Percentiles rank a stretch among this genome's conserved stretches.
phyloP scores from a whole-genome alignment of 2,113 vertebrate genomes.

The Ageneiosus marmoratus region DNA sequence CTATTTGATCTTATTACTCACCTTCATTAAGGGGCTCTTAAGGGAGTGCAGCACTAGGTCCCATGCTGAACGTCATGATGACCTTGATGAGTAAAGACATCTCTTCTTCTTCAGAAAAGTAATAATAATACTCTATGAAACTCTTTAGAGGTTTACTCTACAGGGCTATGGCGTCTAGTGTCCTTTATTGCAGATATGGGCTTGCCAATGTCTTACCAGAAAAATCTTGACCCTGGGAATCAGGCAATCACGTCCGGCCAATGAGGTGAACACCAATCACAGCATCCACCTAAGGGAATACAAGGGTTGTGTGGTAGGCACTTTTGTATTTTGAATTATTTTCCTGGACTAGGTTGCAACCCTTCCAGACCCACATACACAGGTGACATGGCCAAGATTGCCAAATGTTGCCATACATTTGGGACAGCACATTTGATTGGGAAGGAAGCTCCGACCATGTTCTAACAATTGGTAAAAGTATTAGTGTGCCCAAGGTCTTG shows the following conservation, averaged over 20 bases:
- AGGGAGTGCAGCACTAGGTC: no score
- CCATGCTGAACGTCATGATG: not conserved
- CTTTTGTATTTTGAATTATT: not conserved
- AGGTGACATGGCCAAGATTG: not conserved
- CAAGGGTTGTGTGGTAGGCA: not conserved
- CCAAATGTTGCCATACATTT: not conserved
- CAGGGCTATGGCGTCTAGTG: not conserved
- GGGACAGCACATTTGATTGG: not conserved
- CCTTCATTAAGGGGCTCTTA: not conserved
- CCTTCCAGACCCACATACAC: not conserved
- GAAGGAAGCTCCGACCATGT: not conserved
- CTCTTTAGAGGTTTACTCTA: not conserved
- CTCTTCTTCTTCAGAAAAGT: not conserved
- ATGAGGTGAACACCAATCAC: not conserved
- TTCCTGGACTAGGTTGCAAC: not conserved
- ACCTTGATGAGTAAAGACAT: not conserved
- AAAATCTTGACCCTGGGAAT: not conserved
- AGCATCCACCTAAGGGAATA: not conserved
- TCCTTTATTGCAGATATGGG: not conserved
- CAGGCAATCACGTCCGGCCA: not conserved
- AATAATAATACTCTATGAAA: not conserved
- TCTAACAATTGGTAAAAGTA: not conserved
- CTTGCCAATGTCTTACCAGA: not conserved
- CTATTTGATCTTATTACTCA: not conserved
- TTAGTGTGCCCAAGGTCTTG: not conserved